phyloP scores from a whole-genome alignment of 2,113 vertebrate species.

The Solenodon paradoxus region DNA sequence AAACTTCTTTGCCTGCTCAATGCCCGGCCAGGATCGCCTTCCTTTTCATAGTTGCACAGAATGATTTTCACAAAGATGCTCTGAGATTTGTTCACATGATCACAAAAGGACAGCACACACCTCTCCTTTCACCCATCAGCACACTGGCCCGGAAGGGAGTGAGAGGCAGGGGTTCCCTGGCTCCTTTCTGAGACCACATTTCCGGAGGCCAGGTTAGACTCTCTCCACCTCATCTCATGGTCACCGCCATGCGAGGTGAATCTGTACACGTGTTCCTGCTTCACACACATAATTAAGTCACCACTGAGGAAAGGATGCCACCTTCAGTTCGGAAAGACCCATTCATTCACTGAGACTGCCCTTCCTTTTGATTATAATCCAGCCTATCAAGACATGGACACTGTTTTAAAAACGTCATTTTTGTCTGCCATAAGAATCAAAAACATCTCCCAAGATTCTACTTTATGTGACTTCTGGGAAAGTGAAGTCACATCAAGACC shows the following conservation, averaged over 20 bases:
- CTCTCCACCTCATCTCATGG: not conserved
- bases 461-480: not conserved
- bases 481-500: too few species aligned
- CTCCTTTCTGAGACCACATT: not conserved
- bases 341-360: not conserved
- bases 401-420: not conserved
- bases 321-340: not conserved
- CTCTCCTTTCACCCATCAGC: not conserved
- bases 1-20: too few species aligned
- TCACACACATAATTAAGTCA: fast-evolving
- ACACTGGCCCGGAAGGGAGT: fast-evolving
- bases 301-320: not conserved
- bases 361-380: not conserved
- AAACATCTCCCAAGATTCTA: not conserved
- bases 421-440: not conserved
- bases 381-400: too few species aligned
- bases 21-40: fast-evolving
- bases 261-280: not conserved
- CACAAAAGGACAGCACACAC: not conserved
- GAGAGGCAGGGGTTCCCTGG: not conserved
- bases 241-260: not conserved
- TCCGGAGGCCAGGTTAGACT: fast-evolving
- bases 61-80: not conserved
- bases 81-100: not conserved
- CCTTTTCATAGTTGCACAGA: too few species aligned